Percentiles rank a stretch among this genome's conserved stretches.
phyloP scores from a whole-genome alignment of 2,888 invertebrate species.

The Trichogramma evanescens region DNA sequence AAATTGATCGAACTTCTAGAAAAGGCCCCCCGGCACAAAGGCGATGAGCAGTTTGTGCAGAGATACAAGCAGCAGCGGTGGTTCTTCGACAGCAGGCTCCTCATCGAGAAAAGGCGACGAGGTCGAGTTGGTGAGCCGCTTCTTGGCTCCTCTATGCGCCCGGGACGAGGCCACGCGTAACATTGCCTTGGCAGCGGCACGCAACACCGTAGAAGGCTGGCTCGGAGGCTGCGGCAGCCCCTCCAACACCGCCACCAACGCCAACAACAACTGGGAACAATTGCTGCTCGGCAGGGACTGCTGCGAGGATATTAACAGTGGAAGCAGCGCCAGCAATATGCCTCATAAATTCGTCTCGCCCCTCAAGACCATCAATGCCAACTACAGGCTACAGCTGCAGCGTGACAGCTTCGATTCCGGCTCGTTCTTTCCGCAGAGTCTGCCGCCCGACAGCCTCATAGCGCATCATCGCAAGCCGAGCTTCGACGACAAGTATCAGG shows the following conservation, averaged over 20 bases:
- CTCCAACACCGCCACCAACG: conserved; percentile 25
- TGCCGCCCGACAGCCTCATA: background rate
- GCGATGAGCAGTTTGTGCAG: conserved; percentile 16
- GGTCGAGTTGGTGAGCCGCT: conserved; percentile 50
- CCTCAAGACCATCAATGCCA: conserved; percentile 1
- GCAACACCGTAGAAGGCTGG: conserved; percentile 52
- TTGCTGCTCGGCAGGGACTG: background rate
- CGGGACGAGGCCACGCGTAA: conserved; percentile 51
- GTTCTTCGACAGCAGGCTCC: conserved; percentile 6
- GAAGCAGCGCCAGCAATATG: background rate
- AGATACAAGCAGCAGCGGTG: conserved; percentile 21
- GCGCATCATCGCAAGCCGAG: conserved; percentile 25
- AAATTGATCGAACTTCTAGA: too few species aligned
- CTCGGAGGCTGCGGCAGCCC: conserved; percentile 50
- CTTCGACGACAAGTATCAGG: conserved; percentile 30
- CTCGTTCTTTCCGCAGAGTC: conserved; percentile 40
- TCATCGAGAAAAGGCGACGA: conserved; percentile 42
- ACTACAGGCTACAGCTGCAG: conserved; percentile 19
- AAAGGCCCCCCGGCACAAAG: too few species aligned
- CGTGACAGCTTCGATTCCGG: conserved; percentile 35
- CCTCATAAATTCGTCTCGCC: background rate
- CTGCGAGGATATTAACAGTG: conserved; percentile 1
- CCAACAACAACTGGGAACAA: background rate
- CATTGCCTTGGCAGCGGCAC: conserved; percentile 50
- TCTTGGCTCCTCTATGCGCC: conserved; percentile 52